phyloP scores from a whole-genome alignment of 2,797 vertebrate genomes.

The Etheostoma perlongum region DNA sequence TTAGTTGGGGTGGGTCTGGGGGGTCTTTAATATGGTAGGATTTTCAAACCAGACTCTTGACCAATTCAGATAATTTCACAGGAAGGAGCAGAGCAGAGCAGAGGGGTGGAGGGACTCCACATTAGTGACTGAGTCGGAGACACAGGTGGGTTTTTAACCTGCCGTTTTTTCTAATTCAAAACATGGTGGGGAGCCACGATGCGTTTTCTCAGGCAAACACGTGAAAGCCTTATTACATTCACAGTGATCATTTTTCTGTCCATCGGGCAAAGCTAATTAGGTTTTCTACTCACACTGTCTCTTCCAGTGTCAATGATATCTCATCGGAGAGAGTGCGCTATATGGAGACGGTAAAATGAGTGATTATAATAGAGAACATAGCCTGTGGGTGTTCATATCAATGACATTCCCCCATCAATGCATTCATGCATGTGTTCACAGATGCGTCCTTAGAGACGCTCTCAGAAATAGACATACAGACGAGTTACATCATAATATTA shows the following conservation, averaged over 20 bases:
- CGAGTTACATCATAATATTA: conserved; percentile 8
- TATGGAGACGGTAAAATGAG: conserved; percentile 58
- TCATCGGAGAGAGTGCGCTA: conserved; percentile 47
- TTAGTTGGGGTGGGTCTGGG: not conserved
- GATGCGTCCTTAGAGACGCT: conserved; percentile 9
- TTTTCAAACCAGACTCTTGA: conserved; percentile 11
- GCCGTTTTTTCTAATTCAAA: conserved; percentile 81
- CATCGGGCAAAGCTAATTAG: conserved; percentile 78
- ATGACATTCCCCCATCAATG: conserved; percentile 48
- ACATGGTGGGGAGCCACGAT: conserved; percentile 54
- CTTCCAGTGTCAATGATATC: conserved; percentile 60
- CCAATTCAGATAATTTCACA: conserved; percentile 30
- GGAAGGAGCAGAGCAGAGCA: conserved; percentile 11
- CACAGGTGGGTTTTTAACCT: conserved; percentile 76
- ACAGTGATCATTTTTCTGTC: conserved; percentile 73
- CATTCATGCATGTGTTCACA: conserved; percentile 47
- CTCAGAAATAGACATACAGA: conserved; percentile 19
- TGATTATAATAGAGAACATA: conserved; percentile 62
- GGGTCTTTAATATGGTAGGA: conserved; percentile 16
- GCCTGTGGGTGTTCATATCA: conserved; percentile 65
- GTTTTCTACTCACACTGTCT: conserved; percentile 60
- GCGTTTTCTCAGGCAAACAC: conserved; percentile 72
- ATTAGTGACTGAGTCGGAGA: conserved; percentile 58
- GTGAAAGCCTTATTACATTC: conserved; percentile 75
- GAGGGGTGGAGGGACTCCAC: conserved; percentile 31